A percentile compares a stretch with the other conserved stretches of the same genome.
Evolutionary conservation across 2,113 vertebrate genomes (phyloP).

Genomic region (Cyprinodon brontotheroides): DNA sequence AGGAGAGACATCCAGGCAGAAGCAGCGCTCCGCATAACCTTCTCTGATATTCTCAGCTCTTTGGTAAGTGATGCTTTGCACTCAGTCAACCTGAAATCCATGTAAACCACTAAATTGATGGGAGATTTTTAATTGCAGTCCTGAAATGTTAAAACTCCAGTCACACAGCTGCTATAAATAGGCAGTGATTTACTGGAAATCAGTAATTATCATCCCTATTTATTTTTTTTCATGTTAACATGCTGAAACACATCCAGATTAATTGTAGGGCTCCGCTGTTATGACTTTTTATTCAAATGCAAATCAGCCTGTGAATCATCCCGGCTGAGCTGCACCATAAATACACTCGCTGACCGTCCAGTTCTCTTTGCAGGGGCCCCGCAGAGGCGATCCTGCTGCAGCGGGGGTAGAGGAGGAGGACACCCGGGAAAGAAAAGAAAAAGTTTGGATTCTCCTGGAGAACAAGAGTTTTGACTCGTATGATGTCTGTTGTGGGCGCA

Average conservation of each 20-base stretch:
- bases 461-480: neutral
- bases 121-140: neutral
- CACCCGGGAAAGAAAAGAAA: neutral
- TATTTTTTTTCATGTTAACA: neutral
- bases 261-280: conserved; percentile 51
- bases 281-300: conserved; percentile 59
- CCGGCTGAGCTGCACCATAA: conserved; percentile 47
- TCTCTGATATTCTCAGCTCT: conserved; percentile 7
- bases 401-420: neutral
- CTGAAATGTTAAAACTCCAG: neutral
- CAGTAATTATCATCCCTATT: conserved; percentile 19
- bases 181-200: conserved; percentile 3
- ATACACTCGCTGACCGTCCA: conserved; percentile 19
- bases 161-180: conserved; percentile 13
- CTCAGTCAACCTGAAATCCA: neutral
- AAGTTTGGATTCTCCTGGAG: neutral
- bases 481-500: conserved; percentile 70
- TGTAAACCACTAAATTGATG: neutral
- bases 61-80: conserved; percentile 45
- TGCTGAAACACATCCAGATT: conserved; percentile 25
- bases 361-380: conserved; percentile 45
- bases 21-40: conserved; percentile 2
- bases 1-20: conserved; percentile 16
- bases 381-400: conserved; percentile 42
- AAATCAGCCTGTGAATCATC: conserved; percentile 63